These are phyloP conservation scores for Eueremaeus valkanovi DNA, from an alignment of 2,888 invertebrate genomes.

Conservation along the genomic window DNA sequence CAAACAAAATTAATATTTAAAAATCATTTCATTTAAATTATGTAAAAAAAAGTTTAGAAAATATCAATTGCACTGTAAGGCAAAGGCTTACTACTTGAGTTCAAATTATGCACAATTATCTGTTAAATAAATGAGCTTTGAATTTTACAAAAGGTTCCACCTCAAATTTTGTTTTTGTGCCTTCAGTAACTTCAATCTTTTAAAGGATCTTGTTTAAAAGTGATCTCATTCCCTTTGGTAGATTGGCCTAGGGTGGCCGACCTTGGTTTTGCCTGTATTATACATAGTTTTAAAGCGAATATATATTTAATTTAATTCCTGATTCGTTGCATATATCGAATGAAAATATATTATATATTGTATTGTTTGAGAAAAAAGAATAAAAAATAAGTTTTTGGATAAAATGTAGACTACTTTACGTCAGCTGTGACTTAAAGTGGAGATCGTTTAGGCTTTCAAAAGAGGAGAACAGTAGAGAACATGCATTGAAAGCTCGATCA, in stretches of 20 bases:
- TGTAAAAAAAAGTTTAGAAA: neutral
- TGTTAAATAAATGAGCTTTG: too few relatives aligned
- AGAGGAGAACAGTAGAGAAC: slow-evolving; percentile 1
- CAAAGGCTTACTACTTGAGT: too few relatives aligned
- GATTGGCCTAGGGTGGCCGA: too few relatives aligned
- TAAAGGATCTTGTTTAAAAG: too few relatives aligned
- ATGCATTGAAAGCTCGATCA: slow-evolving; percentile 25
- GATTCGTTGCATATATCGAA: slow-evolving; percentile 22
- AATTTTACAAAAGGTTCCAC: too few relatives aligned
- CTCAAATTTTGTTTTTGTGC: too few relatives aligned
- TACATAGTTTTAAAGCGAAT: neutral
- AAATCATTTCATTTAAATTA: neutral
- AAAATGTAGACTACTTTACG: slow-evolving; percentile 27
- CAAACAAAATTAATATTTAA: slow-evolving; percentile 23
- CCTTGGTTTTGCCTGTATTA: neutral
- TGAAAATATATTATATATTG: slow-evolving; percentile 15
- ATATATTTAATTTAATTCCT: neutral
- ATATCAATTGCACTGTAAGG: neutral
- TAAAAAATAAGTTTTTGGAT: slow-evolving; percentile 25
- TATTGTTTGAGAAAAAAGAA: slow-evolving; percentile 5
- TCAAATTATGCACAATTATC: neutral
- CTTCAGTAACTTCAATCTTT: too few relatives aligned
- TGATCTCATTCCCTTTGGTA: too few relatives aligned
- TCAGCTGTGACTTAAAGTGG: slow-evolving; percentile 37
- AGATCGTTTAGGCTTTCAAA: slow-evolving; percentile 26